Evolutionary conservation across 2,888 invertebrate genomes (phyloP).

Genomic region (Baronia brevicornis): DNA sequence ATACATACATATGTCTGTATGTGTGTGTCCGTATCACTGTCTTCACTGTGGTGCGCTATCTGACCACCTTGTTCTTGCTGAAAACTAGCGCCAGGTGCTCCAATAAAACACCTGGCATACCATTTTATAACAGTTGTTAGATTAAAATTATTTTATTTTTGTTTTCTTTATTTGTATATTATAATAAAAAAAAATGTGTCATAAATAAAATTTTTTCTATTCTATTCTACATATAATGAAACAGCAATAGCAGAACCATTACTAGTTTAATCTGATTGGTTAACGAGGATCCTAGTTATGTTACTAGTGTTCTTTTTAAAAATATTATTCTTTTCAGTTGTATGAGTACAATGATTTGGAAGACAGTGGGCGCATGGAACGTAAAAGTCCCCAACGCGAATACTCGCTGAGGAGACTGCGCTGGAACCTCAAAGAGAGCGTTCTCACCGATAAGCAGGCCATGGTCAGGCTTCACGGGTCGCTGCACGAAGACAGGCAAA

Average conservation of each 20-base stretch:
- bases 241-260: neutral
- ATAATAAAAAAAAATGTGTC: too few relatives aligned
- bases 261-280: too few relatives aligned
- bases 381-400: slow-evolving; percentile 37
- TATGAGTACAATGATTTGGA: slow-evolving; percentile 76
- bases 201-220: too few relatives aligned
- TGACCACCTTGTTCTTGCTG: too few relatives aligned
- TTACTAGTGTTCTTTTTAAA: neutral
- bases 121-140: too few relatives aligned
- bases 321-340: slow-evolving; percentile 53
- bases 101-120: too few relatives aligned
- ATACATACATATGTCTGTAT: slow-evolving; percentile 1
- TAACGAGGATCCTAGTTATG: neutral
- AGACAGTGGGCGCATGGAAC: slow-evolving; percentile 57
- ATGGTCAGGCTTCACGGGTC: slow-evolving; percentile 37
- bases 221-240: neutral
- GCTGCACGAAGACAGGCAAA: slow-evolving; percentile 19
- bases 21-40: slow-evolving; percentile 4
- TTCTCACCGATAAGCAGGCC: slow-evolving; percentile 45
- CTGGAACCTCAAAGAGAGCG: slow-evolving; percentile 40
- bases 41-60: neutral
- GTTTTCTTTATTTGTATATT: too few relatives aligned
- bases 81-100: too few relatives aligned
- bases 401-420: slow-evolving; percentile 28
- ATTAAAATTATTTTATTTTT: too few relatives aligned